phyloP scores from a whole-genome alignment of 2,113 vertebrate genomes.

The Ictalurus furcatus region DNA sequence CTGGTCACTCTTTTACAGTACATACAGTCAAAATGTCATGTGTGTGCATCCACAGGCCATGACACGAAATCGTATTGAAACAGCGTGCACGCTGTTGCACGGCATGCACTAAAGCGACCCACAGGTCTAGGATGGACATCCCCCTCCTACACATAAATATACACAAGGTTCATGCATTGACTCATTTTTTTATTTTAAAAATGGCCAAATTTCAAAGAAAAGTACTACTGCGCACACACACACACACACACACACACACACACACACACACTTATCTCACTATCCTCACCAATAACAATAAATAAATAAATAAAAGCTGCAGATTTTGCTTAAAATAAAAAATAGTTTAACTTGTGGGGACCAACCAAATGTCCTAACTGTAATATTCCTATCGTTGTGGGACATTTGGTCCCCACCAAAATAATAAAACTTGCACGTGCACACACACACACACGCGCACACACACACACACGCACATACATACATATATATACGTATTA shows the following conservation, averaged over 20 bases:
- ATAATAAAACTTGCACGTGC: not conserved
- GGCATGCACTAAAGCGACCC: slow-evolving; percentile 16
- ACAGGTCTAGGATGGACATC: slow-evolving; percentile 34
- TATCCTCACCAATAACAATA: too few species aligned
- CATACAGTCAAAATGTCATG: not conserved
- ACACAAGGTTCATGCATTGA: slow-evolving; percentile 30
- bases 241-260: not conserved
- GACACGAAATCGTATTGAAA: slow-evolving; percentile 22
- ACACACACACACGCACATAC: not conserved
- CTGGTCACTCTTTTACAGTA: slow-evolving; percentile 7
- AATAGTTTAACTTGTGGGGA: not conserved
- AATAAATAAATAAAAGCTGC: not conserved
- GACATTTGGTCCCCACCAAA: not conserved
- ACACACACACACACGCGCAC: too few species aligned
- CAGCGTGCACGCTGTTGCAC: not conserved
- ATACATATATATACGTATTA: not conserved
- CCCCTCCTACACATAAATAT: slow-evolving; percentile 45
- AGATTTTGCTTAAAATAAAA: not conserved
- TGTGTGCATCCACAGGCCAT: not conserved
- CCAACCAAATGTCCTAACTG: too few species aligned
- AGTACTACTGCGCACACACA: not conserved
- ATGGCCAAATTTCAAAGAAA: not conserved
- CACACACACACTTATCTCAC: not conserved
- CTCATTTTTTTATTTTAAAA: slow-evolving; percentile 17
- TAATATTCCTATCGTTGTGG: not conserved